Evolutionary conservation across 2,888 invertebrate species (phyloP).

Genomic region (Ichneumon xanthorius): DNA sequence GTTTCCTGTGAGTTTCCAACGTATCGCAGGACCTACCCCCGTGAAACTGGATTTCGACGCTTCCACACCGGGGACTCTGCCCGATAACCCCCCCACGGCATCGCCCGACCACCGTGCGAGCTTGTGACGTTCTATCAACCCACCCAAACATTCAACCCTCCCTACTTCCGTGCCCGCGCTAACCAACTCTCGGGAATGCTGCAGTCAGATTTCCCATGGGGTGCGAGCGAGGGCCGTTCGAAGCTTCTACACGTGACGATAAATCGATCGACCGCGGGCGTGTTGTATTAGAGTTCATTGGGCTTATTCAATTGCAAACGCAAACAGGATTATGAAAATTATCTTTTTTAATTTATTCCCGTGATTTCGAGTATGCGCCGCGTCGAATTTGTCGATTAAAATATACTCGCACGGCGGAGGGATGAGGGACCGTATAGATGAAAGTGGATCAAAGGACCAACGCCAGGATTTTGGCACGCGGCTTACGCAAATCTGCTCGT

Average conservation of each 20-base stretch:
- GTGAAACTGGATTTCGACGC: slow-evolving; percentile 53
- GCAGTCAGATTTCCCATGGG: slow-evolving; percentile 59
- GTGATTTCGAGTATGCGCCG: neutral
- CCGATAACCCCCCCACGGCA: neutral
- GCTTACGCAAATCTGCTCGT: too few species aligned
- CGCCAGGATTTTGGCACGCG: too few species aligned
- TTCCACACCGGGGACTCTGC: slow-evolving; percentile 30
- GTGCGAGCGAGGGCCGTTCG: slow-evolving; percentile 5
- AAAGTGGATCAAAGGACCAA: neutral
- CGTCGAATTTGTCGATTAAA: too few species aligned
- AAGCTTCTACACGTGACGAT: slow-evolving; percentile 43
- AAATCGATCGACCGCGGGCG: slow-evolving; percentile 41
- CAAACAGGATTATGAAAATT: neutral
- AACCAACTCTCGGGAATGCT: slow-evolving; percentile 50
- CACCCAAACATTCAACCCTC: slow-evolving; percentile 39
- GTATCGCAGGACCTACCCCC: slow-evolving; percentile 42
- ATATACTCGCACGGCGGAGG: too few species aligned
- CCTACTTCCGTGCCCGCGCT: slow-evolving; percentile 17
- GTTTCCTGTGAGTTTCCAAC: too few species aligned
- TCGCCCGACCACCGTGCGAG: slow-evolving; percentile 17
- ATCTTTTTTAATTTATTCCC: neutral
- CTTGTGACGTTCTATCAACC: slow-evolving; percentile 53
- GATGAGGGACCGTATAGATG: neutral
- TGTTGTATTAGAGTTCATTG: slow-evolving; percentile 1
- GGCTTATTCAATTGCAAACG: slow-evolving; percentile 1